These are phyloP conservation scores for Cynoglossus semilaevis DNA, from an alignment of 2,113 vertebrate species.

Conservation along the genomic window DNA sequence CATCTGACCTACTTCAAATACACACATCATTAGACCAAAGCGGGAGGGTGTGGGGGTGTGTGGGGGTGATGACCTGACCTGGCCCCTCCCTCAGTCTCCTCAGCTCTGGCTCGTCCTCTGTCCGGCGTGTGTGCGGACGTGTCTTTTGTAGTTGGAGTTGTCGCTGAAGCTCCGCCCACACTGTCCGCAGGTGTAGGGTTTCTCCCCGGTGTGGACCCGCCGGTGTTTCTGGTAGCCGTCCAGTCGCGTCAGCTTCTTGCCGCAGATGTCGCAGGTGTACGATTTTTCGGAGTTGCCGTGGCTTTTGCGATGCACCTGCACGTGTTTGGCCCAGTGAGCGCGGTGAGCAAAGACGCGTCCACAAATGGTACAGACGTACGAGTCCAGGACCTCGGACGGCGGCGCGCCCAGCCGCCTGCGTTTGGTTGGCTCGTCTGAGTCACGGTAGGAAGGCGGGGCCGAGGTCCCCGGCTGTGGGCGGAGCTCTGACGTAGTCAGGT, in stretches of 20 bases:
- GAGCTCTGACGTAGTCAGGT: too few relatives aligned
- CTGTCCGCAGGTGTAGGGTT: conserved; percentile 47
- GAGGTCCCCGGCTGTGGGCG: too few relatives aligned
- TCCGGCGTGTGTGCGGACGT: conserved; percentile 38
- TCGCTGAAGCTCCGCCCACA: conserved; percentile 58
- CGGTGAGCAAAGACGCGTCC: conserved; percentile 42
- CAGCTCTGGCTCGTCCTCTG: not conserved
- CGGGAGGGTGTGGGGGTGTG: too few relatives aligned
- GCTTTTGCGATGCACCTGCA: conserved; percentile 31
- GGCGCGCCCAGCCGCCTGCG: not conserved
- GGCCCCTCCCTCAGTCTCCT: too few relatives aligned
- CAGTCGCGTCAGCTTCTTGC: conserved; percentile 47
- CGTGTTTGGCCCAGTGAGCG: conserved; percentile 43
- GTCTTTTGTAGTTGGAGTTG: conserved; percentile 58
- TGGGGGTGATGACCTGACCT: too few relatives aligned
- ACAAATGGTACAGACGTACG: conserved; percentile 50
- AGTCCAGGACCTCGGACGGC: conserved; percentile 14
- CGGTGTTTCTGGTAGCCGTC: conserved; percentile 60
- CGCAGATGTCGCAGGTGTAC: conserved; percentile 54
- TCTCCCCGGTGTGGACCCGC: conserved; percentile 57
- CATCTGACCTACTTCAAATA: too few relatives aligned
- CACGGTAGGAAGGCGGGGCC: too few relatives aligned
- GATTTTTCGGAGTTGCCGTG: conserved; percentile 25
- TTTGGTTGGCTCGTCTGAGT: too few relatives aligned
- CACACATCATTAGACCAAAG: too few relatives aligned